phyloP scores from a whole-genome alignment of 1,140 invertebrate genomes.

The Whitmania pigra region DNA sequence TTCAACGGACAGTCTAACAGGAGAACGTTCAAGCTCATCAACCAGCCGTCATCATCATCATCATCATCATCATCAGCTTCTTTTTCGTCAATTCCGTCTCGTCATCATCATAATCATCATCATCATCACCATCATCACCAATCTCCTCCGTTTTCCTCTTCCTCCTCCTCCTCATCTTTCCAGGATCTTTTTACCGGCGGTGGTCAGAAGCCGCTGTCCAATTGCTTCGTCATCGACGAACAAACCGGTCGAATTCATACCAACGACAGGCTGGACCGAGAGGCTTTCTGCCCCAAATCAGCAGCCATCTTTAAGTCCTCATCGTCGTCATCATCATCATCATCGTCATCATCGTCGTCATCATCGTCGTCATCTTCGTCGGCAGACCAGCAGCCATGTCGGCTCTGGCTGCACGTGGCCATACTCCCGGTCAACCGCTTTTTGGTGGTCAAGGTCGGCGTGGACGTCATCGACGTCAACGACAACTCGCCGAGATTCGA shows the following conservation, averaged over 20 bases:
- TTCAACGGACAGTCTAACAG: neutral
- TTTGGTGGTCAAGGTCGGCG: constrained; percentile 16
- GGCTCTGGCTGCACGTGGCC: constrained; percentile 9
- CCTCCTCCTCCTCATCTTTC: neutral
- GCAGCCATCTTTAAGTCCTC: neutral
- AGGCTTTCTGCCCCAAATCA: constrained; percentile 12
- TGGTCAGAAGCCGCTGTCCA: neutral
- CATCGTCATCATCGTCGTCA: neutral
- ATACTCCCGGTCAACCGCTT: constrained; percentile 18
- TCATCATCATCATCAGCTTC: neutral
- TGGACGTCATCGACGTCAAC: constrained; percentile 23
- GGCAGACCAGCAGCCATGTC: neutral
- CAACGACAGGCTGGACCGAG: constrained; percentile 14
- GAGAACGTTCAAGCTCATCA: neutral
- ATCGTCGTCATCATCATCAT: neutral
- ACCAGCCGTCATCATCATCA: neutral
- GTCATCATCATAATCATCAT: neutral
- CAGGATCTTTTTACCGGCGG: neutral
- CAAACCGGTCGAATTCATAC: constrained; percentile 18
- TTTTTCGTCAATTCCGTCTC: neutral
- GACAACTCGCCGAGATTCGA: constrained; percentile 22
- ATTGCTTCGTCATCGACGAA: constrained; percentile 19
- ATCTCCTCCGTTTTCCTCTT: neutral
- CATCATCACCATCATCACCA: neutral
- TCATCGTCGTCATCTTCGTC: neutral